Base-by-base conservation (phyloP, 2,113 vertebrate genomes). In the Leucosticte australis region DNA sequence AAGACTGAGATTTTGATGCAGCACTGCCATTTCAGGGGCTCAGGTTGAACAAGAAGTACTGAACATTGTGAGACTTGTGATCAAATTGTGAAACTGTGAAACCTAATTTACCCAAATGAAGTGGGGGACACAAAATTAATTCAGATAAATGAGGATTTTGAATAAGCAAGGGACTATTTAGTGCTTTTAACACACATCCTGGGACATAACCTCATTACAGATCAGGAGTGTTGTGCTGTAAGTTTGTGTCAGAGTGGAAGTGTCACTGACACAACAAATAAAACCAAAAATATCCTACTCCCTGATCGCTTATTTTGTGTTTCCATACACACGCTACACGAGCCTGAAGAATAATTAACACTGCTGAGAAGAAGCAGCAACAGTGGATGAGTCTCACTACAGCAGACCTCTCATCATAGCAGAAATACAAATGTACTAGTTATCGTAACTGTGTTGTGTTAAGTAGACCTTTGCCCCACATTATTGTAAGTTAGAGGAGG, bases 261-360 rank as follows among this genome's bases (percentile, higher is more conserved):
- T 92, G 95, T 93, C 88, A 96, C 90, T 95, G 93, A 91, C 95
- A 96, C 92, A 96, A 95, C 85, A 87, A 97, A 93, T 79, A 94
- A 90, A 95, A 24, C 90, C 92, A 79, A 89, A 95, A 96, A 92
- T 94, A 96, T 94, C 95, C 94, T 91, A 90, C 90, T 96, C 96
- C 96, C 96, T 64, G 64, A 92, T 93, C 76, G 9, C 96, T 93
- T 95, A 95, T 95, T 94, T 94, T 96, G 83, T 94, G 91, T 94
- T 95, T 96, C 94, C 90, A 94, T 76, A 95, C 59, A 13, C 92
- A 77, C 0, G 46, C 94, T 94, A 96, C 94, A 95, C 6, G 90
- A 97, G 91, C 80, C 93, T 95, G 95, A 96, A 97, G 96, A 96
- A 96, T 96, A 97, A 97, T 97, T 97, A 97, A 96, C 90, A 78